Evolutionary conservation across 2,113 vertebrate species (phyloP).

Genomic region (Percopsis transmontana): DNA sequence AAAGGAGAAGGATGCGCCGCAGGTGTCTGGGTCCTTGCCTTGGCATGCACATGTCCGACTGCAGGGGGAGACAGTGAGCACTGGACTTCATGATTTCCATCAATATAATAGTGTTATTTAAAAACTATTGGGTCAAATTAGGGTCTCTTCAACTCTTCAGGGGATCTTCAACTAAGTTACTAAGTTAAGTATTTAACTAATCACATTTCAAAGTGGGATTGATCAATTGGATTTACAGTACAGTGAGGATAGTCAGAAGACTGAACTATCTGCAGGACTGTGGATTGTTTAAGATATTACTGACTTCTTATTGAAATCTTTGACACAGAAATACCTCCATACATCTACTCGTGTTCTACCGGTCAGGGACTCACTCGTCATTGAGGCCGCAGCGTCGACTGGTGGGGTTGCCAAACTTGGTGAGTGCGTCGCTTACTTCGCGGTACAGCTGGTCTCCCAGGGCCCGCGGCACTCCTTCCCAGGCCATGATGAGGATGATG

Average conservation of each 20-base stretch:
- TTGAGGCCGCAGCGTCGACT: slow-evolving; percentile 96
- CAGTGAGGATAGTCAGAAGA: not conserved
- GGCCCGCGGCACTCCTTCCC: slow-evolving; percentile 90
- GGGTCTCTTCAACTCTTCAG: not conserved
- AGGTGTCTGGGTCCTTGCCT: slow-evolving; percentile 91
- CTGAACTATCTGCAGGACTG: not conserved
- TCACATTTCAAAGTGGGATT: not conserved
- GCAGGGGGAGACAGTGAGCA: slow-evolving; percentile 58
- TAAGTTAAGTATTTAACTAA: not conserved
- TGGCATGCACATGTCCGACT: slow-evolving; percentile 99
- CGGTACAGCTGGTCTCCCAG: slow-evolving; percentile 91
- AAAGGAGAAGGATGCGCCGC: slow-evolving; percentile 97
- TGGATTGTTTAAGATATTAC: not conserved
- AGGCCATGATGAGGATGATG: slow-evolving; percentile 94
- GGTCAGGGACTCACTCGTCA: slow-evolving; percentile 85
- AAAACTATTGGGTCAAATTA: too few species aligned
- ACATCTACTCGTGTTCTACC: not conserved
- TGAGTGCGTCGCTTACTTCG: slow-evolving; percentile 89
- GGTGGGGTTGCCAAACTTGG: slow-evolving; percentile 92
- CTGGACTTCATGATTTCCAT: not conserved
- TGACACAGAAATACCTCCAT: not conserved
- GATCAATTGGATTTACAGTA: not conserved
- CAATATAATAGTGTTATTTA: not conserved
- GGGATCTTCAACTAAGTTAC: not conserved
- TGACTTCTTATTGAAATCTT: too few species aligned